Evolutionary conservation across 1,140 invertebrate species (phyloP), one percentile per base, ranked within the genome.

Genomic region (Diprion similis): DNA sequence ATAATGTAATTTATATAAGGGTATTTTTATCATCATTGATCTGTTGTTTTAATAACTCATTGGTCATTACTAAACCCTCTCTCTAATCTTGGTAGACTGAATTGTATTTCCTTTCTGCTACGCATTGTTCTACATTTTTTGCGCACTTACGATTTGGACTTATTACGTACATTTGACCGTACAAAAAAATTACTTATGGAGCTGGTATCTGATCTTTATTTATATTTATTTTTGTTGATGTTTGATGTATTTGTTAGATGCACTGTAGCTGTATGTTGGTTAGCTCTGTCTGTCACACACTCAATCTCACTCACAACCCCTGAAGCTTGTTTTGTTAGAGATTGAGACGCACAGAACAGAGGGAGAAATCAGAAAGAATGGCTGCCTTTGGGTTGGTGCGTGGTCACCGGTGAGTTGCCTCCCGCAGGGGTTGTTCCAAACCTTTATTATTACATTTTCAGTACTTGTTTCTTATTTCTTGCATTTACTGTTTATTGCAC

Each of bases 211-310:
- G 77, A 77, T 80, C 78, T 86, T 87, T 85, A 82, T 87, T 86
- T 87, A 86, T 87, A 83, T 87, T 84, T 87, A 84, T 86, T 87
- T 87, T 87, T 85, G 79, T 87, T 87, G 81, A 86, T 87, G 82
- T 87, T 88, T 87, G 86, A 84, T 87, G 84, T 86, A 87, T 87
- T 88, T 88, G 83, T 86, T 88, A 88, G 86, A 88, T 88, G 86
- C 85, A 87, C 87, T 88, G 87, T 88, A 88, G 86, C 87, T 88
- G 87, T 88, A 85, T 88, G 83, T 86, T 86, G 85, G 83, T 86
- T 88, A 87, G 82, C 84, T 87, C 86, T 86, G 80, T 87, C 86
- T 87, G 84, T 87, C 85, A 86, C 83, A 84, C 82, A 84, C 85
- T 87, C 85, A 82, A 82, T 86, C 85, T 87, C 87, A 79, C 82